These are phyloP conservation scores for Etheostoma nigrum DNA, from an alignment of 2,797 vertebrate genomes.

Conservation along the genomic window DNA sequence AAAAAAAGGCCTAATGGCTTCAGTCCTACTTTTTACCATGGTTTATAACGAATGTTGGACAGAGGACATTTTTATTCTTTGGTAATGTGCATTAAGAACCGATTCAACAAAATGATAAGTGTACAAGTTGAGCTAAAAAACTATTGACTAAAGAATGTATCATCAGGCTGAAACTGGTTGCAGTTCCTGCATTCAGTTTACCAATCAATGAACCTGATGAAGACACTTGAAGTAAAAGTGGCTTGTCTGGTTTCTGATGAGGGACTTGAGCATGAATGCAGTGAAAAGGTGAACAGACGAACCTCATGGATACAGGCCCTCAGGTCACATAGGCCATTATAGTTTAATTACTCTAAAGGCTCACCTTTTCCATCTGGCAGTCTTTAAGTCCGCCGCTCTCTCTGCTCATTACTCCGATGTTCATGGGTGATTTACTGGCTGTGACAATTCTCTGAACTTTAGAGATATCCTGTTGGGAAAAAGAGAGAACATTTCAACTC, in stretches of 20 bases:
- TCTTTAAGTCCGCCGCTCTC: conserved; percentile 75
- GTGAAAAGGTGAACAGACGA: conserved; percentile 72
- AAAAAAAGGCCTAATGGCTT: background rate
- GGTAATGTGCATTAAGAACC: background rate
- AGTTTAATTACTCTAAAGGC: conserved; percentile 74
- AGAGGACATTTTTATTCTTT: background rate
- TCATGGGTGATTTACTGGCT: conserved; percentile 80
- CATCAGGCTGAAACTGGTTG: conserved; percentile 2
- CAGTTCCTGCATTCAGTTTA: background rate
- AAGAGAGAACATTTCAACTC: conserved; percentile 37
- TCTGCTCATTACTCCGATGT: conserved; percentile 77
- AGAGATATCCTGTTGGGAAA: conserved; percentile 82
- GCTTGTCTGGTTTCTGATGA: conserved; percentile 55
- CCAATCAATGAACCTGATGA: conserved; percentile 13
- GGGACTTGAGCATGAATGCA: conserved; percentile 53
- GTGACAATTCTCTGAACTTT: conserved; percentile 85
- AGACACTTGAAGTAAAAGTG: conserved; percentile 38
- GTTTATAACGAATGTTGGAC: background rate
- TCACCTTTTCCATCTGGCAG: conserved; percentile 87
- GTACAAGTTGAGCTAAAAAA: background rate
- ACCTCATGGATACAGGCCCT: conserved; percentile 59
- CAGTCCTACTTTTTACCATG: background rate
- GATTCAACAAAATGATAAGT: background rate
- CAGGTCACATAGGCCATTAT: conserved; percentile 69
- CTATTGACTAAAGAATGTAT: too few relatives aligned